Conservation (phyloP, 2,113 vertebrate genomes). For the Mormyrus lacerda region DNA sequence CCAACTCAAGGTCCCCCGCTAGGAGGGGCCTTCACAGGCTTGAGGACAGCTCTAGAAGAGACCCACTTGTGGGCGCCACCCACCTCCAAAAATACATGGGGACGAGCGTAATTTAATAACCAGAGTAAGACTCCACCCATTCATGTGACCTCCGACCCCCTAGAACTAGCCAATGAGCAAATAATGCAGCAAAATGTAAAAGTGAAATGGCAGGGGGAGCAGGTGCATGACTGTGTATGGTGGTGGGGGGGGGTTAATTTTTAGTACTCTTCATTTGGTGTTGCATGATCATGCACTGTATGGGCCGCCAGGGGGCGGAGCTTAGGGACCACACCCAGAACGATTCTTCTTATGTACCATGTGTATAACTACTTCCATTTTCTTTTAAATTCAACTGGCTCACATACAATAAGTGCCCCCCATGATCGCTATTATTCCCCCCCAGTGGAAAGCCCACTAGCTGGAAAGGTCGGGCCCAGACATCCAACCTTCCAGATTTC, state of each 20-base stretch:
- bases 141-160: conserved; percentile 69
- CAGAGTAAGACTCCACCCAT: conserved; percentile 75
- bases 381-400: neutral
- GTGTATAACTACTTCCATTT: neutral
- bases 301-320: neutral
- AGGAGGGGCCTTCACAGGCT: conserved; percentile 45
- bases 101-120: conserved; percentile 96
- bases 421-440: neutral
- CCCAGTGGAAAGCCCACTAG: neutral
- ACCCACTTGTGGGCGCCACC: conserved; percentile 10
- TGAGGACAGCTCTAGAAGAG: conserved; percentile 38
- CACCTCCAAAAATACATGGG: conserved; percentile 59
- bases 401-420: neutral
- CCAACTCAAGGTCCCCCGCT: conserved; percentile 25
- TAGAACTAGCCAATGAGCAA: conserved; percentile 77
- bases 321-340: neutral
- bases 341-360: neutral
- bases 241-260: conserved; percentile 28
- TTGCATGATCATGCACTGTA: conserved; percentile 30
- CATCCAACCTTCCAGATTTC: neutral
- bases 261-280: conserved; percentile 53
- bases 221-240: conserved; percentile 36
- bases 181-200: conserved; percentile 74
- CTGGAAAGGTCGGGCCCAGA: neutral
- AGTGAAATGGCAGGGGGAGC: too few species aligned